Percentiles rank a stretch among this genome's conserved stretches.
Evolutionary conservation across 1,140 invertebrate species (phyloP).

Genomic region (Arctopsyche grandis): DNA sequence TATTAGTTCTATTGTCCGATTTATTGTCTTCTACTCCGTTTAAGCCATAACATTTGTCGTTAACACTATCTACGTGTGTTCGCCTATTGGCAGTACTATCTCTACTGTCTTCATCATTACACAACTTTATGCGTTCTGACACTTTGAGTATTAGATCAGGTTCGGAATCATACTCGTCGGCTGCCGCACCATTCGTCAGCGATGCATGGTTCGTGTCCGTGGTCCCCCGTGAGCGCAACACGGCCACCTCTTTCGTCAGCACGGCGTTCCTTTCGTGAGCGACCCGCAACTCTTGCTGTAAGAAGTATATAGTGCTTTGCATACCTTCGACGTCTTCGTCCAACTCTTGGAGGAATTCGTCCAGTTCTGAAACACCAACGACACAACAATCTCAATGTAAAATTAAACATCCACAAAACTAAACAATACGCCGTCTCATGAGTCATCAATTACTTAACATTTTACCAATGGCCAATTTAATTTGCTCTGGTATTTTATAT

Average conservation of each 20-base stretch:
- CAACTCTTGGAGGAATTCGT: slow-evolving; percentile 94
- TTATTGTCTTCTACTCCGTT: slow-evolving; percentile 60
- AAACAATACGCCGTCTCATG: too few species aligned
- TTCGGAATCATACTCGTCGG: slow-evolving; percentile 53
- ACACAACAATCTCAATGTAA: neutral
- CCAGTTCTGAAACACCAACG: slow-evolving; percentile 78
- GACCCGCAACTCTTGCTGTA: slow-evolving; percentile 90
- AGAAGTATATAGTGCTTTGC: slow-evolving; percentile 95
- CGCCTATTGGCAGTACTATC: slow-evolving; percentile 39
- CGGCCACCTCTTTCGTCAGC: slow-evolving; percentile 29
- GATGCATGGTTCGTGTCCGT: slow-evolving; percentile 22
- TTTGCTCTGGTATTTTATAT: too few species aligned
- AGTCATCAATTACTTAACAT: too few species aligned
- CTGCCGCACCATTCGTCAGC: slow-evolving; percentile 32
- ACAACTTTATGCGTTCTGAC: slow-evolving; percentile 51
- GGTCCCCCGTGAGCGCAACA: slow-evolving; percentile 24
- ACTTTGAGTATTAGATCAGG: slow-evolving; percentile 53
- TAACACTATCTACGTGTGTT: slow-evolving; percentile 51
- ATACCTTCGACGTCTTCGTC: slow-evolving; percentile 98
- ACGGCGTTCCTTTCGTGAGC: slow-evolving; percentile 70
- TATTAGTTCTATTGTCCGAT: slow-evolving; percentile 56
- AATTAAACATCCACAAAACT: neutral
- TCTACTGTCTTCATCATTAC: slow-evolving; percentile 51
- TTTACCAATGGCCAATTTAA: too few species aligned
- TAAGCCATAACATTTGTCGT: slow-evolving; percentile 56